phyloP scores from a whole-genome alignment of 1,140 invertebrate species.

The Leucophenga varia region DNA sequence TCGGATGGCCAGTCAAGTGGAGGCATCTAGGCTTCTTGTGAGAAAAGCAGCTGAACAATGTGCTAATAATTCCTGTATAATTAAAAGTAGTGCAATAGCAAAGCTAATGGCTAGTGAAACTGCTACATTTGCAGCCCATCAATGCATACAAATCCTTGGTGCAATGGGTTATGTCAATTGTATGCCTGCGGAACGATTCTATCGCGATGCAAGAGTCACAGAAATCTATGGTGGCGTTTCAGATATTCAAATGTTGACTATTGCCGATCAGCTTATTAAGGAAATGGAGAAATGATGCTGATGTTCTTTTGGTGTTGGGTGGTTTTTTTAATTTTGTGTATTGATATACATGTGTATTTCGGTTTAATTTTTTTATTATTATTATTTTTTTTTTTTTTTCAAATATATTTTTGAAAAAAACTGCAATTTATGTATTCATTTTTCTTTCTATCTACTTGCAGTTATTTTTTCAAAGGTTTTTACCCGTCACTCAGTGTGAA shows the following conservation, averaged over 20 bases:
- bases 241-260: constrained; percentile 88
- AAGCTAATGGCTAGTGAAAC: constrained; percentile 84
- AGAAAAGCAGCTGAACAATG: background rate
- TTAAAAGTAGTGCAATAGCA: constrained; percentile 70
- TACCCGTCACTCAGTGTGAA: too few species aligned
- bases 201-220: constrained; percentile 81
- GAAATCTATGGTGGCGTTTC: constrained; percentile 89
- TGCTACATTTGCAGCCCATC: constrained; percentile 80
- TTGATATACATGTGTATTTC: too few species aligned
- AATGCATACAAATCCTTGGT: constrained; percentile 81
- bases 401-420: too few species aligned
- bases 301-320: too few species aligned
- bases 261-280: constrained; percentile 62
- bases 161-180: constrained; percentile 86
- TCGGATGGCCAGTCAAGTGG: background rate
- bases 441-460: too few species aligned
- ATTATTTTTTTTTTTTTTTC: too few species aligned
- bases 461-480: too few species aligned
- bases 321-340: too few species aligned
- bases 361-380: too few species aligned
- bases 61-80: background rate
- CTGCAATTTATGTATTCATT: too few species aligned
- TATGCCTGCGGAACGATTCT: constrained; percentile 88
- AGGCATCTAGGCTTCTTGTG: background rate
- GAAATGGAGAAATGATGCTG: background rate